Base-by-base conservation (phyloP, 2,888 invertebrate genomes). In the Phyllotreta striolata region DNA sequence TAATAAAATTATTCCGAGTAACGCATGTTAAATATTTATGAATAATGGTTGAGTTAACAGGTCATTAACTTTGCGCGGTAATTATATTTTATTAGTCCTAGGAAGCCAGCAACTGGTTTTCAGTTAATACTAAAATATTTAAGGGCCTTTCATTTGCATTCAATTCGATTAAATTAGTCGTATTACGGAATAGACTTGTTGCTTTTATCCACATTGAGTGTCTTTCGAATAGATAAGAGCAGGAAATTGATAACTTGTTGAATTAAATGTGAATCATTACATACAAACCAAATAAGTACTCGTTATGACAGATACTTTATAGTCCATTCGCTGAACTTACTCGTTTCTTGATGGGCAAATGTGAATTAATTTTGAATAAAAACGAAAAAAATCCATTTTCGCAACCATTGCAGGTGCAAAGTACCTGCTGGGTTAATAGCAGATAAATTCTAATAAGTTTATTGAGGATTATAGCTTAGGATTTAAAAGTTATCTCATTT, bases 51-150 rank as follows among this genome's bases (percentile, higher is more conserved):
- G 9, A 54, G 14, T 59, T 62, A 62, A 55, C 62, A 62, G 58
- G 56, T 63, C 63, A 35, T 59, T 63, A 66, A 65, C 62, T 65
- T 52, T 38, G 35, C 60, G 38, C 40, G 46, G 37, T 40, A 44
- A 61, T 65, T 55, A 61, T 55, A 55, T 38, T 58, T 51, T 58
- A 41, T 58, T 49, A 40, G 13, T 58, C 44, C 24, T 39, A 55
- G 54, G 6, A 54, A 57, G 47, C 47, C 55, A 54, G 44, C 51
- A 59, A 59, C 47, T 46, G 44, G 43, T 43, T 59, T 44, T 56
- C 24, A 37, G 41, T 37, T 49, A 55, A 47, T 39, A 7, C 34
- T 51, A 9, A 24, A 37, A 47, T 57, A 39, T 40, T 9, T 47
- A 49, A 6, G 43, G 13, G 8, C 34, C 12, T 39, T 55, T 55